These are phyloP conservation scores for Oxyura jamaicensis DNA, from an alignment of 2,113 vertebrate species.

Conservation along the genomic window DNA sequence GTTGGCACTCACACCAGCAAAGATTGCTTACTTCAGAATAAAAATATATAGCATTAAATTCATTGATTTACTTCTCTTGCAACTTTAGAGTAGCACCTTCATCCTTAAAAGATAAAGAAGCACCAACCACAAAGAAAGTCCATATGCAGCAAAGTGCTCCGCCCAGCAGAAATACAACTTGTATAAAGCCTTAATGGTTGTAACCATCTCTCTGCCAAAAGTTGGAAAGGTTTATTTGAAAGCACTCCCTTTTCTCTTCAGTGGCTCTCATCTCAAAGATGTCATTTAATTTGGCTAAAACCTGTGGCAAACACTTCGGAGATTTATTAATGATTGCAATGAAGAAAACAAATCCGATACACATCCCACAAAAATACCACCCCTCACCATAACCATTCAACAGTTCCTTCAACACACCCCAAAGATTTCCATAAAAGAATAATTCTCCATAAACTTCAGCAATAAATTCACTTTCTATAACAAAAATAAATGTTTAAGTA, in stretches of 20 bases:
- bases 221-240: neutral
- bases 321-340: neutral
- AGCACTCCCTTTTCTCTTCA: neutral
- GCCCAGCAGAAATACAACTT: neutral
- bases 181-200: neutral
- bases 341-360: neutral
- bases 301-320: neutral
- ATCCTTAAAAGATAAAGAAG: neutral
- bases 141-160: neutral
- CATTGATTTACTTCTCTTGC: neutral
- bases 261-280: neutral
- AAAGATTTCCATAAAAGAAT: neutral
- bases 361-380: neutral
- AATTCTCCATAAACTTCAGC: neutral
- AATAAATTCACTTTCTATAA: neutral
- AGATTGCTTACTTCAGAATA: neutral
- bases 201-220: neutral
- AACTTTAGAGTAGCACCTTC: neutral
- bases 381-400: neutral
- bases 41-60: neutral
- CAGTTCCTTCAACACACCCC: neutral
- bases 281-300: neutral
- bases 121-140: neutral
- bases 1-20: neutral
- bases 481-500: neutral